Conservation (phyloP, 2,888 invertebrate species). For the Tholera decimalis region DNA sequence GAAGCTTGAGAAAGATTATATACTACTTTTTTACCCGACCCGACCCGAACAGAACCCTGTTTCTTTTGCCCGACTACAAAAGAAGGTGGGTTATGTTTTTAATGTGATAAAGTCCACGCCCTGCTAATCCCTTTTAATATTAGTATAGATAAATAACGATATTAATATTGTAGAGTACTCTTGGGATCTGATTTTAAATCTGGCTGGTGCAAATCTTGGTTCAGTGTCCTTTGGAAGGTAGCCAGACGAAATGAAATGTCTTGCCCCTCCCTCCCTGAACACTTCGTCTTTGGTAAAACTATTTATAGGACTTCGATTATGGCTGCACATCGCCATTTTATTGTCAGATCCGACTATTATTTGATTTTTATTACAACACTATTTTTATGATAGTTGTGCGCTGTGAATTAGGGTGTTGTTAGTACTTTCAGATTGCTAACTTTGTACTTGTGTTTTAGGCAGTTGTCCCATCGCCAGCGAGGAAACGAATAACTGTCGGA, state of each 20-base stretch:
- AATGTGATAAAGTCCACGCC: too few species aligned
- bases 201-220: slow-evolving; percentile 55
- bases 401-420: slow-evolving; percentile 20
- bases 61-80: too few species aligned
- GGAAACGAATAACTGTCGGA: too few species aligned
- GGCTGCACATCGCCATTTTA: slow-evolving; percentile 55
- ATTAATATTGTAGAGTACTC: slow-evolving; percentile 35
- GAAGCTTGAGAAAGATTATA: too few species aligned
- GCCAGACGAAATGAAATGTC: slow-evolving; percentile 60
- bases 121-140: too few species aligned
- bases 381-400: slow-evolving; percentile 39
- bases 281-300: slow-evolving; percentile 57
- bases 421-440: slow-evolving; percentile 6
- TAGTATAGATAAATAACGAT: too few species aligned
- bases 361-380: slow-evolving; percentile 49
- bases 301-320: slow-evolving; percentile 61
- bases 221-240: slow-evolving; percentile 58
- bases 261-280: slow-evolving; percentile 23
- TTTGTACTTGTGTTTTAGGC: not conserved
- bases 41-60: too few species aligned
- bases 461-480: too few species aligned
- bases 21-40: too few species aligned
- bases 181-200: slow-evolving; percentile 48
- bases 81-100: too few species aligned
- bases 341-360: slow-evolving; percentile 51